A percentile compares a stretch with the other conserved stretches of the same genome.
Evolutionary conservation across 2,888 invertebrate genomes (phyloP).

Genomic region (Drosophila leonis): DNA sequence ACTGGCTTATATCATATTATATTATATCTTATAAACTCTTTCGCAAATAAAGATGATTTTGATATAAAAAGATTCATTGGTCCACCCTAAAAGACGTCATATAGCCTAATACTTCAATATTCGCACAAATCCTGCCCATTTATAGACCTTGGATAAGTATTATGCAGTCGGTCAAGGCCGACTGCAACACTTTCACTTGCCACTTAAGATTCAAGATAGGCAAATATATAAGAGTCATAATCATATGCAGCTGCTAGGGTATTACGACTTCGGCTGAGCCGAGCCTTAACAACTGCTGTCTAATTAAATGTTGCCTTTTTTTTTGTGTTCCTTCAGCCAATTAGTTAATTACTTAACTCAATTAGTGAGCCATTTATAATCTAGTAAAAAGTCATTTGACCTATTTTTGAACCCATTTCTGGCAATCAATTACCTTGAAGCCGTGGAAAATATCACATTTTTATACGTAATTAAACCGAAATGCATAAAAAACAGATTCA

Average conservation of each 20-base stretch:
- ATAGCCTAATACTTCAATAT: too few species aligned
- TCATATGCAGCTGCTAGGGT: neutral
- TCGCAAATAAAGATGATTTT: too few species aligned
- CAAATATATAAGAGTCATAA: too few species aligned
- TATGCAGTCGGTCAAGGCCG: too few species aligned
- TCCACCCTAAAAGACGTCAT: too few species aligned
- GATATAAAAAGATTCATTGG: too few species aligned
- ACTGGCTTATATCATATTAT: too few species aligned
- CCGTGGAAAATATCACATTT: constrained; percentile 71
- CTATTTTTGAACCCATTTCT: constrained; percentile 30
- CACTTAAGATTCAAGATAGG: neutral
- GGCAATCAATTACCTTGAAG: constrained; percentile 46
- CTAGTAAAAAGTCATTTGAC: neutral
- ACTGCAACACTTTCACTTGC: too few species aligned
- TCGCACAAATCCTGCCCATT: too few species aligned
- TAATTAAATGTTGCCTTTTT: neutral
- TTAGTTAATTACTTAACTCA: constrained; percentile 47
- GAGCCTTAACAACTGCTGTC: neutral
- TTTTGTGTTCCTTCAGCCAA: neutral
- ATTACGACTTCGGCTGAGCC: constrained; percentile 1
- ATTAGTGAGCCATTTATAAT: constrained; percentile 23
- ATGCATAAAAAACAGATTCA: constrained; percentile 17
- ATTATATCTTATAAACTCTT: too few species aligned
- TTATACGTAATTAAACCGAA: constrained; percentile 37
- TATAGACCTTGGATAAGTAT: too few species aligned